Evolutionary conservation across 2,113 vertebrate species (phyloP).

Genomic region (Chrysochloris asiatica): DNA sequence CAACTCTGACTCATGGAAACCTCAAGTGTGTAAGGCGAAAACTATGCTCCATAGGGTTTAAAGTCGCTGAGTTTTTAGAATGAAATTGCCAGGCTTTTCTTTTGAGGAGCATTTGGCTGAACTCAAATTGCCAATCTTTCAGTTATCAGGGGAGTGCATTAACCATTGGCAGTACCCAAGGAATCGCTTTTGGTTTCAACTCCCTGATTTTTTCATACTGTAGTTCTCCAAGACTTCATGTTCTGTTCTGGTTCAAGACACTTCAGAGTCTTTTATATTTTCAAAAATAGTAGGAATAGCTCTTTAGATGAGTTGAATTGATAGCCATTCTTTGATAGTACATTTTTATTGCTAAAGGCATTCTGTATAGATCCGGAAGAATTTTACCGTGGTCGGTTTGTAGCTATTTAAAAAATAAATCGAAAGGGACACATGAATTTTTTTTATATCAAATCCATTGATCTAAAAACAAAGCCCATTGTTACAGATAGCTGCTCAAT

Average conservation of each 20-base stretch:
- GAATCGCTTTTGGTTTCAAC: neutral
- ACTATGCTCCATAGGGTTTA: neutral
- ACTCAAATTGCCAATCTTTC: neutral
- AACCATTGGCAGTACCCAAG: neutral
- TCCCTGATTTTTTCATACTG: neutral
- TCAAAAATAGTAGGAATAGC: slow-evolving; percentile 47
- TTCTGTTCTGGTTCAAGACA: too few species aligned
- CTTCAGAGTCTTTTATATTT: slow-evolving; percentile 34
- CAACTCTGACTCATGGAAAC: neutral
- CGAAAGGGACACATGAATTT: slow-evolving; percentile 62
- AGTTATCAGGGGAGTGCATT: neutral
- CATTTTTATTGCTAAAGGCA: slow-evolving; percentile 51
- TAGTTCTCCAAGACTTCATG: neutral
- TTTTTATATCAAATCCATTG: slow-evolving; percentile 60
- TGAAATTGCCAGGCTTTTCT: neutral
- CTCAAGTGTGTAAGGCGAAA: neutral
- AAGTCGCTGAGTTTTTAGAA: neutral
- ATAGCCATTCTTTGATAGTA: slow-evolving; percentile 1
- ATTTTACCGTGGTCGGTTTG: slow-evolving; percentile 53
- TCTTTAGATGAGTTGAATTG: slow-evolving; percentile 42
- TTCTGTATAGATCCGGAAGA: slow-evolving; percentile 3
- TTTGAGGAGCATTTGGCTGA: neutral
- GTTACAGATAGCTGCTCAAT: neutral
- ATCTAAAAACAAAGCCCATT: slow-evolving; percentile 60
- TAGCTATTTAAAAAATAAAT: slow-evolving; percentile 66